Conservation (phyloP, 2,888 invertebrate species). For the Amiota communis region DNA sequence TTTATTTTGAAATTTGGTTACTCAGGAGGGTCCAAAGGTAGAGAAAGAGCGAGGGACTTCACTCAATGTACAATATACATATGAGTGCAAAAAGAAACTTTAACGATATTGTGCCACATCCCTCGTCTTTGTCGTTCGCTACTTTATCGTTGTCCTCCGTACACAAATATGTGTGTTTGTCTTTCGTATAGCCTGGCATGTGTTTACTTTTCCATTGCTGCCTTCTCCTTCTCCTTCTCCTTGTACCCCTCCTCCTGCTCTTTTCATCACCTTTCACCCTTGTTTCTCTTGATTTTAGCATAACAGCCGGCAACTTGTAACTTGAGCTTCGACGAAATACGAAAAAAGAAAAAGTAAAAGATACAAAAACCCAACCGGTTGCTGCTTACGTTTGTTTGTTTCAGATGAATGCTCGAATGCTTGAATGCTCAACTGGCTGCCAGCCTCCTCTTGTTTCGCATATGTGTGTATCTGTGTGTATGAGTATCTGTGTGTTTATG, state of each 20-base stretch:
- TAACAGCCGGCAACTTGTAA: no score
- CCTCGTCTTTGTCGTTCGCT: no score
- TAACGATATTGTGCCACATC: background rate
- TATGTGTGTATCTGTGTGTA: constrained; percentile 18
- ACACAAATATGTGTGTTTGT: background rate
- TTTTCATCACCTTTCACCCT: background rate
- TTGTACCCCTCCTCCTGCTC: background rate
- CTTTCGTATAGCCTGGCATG: constrained; percentile 11
- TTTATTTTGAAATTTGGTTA: background rate
- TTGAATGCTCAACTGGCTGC: no score
- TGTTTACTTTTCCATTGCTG: constrained; percentile 16
- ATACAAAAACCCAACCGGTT: constrained; percentile 13
- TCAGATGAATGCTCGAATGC: constrained; percentile 5
- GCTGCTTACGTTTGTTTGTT: constrained; percentile 10
- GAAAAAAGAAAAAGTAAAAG: no score
- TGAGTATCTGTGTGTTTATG: constrained; percentile 25
- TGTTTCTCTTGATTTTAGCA: no score
- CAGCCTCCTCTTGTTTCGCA: background rate
- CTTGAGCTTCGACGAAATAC: no score
- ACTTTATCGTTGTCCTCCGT: constrained; percentile 1
- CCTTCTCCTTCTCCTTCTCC: background rate
- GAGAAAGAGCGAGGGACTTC: no score
- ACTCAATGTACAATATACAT: background rate
- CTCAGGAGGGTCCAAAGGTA: background rate
- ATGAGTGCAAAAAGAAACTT: constrained; percentile 10